Evolutionary conservation across 2,797 vertebrate species (phyloP).

Genomic region (Typhlichthys eigenmanni): DNA sequence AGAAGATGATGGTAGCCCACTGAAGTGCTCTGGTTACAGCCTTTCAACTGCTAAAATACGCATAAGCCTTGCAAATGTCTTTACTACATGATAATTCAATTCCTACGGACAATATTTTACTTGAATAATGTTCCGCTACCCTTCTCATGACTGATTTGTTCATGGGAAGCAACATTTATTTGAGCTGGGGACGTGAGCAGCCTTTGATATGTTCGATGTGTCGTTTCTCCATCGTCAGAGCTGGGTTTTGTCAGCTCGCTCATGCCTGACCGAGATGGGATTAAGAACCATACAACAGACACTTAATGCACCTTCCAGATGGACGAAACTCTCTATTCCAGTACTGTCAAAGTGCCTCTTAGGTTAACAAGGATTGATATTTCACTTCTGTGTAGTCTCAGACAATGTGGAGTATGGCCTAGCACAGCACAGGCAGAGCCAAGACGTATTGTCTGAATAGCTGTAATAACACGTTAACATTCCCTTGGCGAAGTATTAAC

Average conservation of each 20-base stretch:
- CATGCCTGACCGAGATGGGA: slow-evolving; percentile 45
- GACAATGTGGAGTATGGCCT: slow-evolving; percentile 35
- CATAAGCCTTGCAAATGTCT: slow-evolving; percentile 39
- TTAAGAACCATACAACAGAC: slow-evolving; percentile 54
- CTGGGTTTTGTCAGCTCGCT: slow-evolving; percentile 42
- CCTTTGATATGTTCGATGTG: slow-evolving; percentile 59
- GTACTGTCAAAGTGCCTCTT: slow-evolving; percentile 59
- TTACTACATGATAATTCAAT: slow-evolving; percentile 38
- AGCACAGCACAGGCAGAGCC: not conserved
- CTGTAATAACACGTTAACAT: slow-evolving; percentile 50
- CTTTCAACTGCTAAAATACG: slow-evolving; percentile 54
- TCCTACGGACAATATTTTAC: slow-evolving; percentile 44
- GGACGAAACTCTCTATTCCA: slow-evolving; percentile 57
- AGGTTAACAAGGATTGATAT: slow-evolving; percentile 42
- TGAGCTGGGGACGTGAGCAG: slow-evolving; percentile 27
- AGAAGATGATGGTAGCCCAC: slow-evolving; percentile 36
- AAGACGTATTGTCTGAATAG: slow-evolving; percentile 35
- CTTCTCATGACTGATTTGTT: slow-evolving; percentile 50
- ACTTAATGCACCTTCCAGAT: slow-evolving; percentile 72
- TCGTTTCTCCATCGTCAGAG: slow-evolving; percentile 54
- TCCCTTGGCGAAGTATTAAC: slow-evolving; percentile 35
- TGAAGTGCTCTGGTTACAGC: slow-evolving; percentile 22
- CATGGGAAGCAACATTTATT: slow-evolving; percentile 63
- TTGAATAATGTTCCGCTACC: slow-evolving; percentile 35
- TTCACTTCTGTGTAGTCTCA: slow-evolving; percentile 66